Evolutionary conservation across 2,888 invertebrate genomes (phyloP).

Genomic region (Baccha elongata): DNA sequence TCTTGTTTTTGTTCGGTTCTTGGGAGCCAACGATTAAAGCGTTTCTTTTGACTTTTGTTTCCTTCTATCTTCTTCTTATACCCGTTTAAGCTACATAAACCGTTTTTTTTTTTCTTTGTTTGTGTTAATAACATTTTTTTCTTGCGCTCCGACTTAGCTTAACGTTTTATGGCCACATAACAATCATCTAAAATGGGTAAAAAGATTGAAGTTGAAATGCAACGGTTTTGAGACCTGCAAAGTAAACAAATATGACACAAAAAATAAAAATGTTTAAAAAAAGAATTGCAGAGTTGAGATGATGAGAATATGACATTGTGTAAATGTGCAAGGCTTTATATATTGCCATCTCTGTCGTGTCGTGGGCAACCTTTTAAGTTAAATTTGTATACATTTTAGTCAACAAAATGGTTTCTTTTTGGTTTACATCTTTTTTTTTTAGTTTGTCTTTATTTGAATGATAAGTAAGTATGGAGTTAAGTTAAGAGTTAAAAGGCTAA

Average conservation of each 20-base stretch:
- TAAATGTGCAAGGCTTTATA: too few relatives aligned
- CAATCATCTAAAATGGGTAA: constrained; percentile 24
- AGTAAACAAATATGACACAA: constrained; percentile 15
- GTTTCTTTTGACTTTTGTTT: constrained; percentile 12
- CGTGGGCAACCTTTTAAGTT: constrained; percentile 11
- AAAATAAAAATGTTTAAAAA: constrained; percentile 2
- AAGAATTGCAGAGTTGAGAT: background rate
- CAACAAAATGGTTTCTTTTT: constrained; percentile 33
- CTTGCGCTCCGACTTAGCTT: background rate
- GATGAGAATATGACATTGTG: constrained; percentile 21
- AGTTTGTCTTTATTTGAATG: background rate
- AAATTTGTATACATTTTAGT: constrained; percentile 18
- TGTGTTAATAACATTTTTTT: background rate
- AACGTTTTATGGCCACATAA: constrained; percentile 36
- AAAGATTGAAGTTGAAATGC: constrained; percentile 49
- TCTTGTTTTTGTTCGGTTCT: constrained; percentile 31
- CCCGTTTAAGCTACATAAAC: constrained; percentile 6
- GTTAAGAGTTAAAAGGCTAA: background rate
- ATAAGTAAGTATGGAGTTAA: constrained; percentile 4
- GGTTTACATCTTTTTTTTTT: constrained; percentile 4
- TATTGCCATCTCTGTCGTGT: constrained; percentile 8
- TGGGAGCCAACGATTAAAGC: constrained; percentile 22
- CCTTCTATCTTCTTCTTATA: constrained; percentile 11
- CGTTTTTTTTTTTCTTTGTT: constrained; percentile 4
- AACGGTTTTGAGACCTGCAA: constrained; percentile 22